Base-by-base conservation (phyloP, 2,797 vertebrate genomes). In the Borostomias antarcticus region DNA sequence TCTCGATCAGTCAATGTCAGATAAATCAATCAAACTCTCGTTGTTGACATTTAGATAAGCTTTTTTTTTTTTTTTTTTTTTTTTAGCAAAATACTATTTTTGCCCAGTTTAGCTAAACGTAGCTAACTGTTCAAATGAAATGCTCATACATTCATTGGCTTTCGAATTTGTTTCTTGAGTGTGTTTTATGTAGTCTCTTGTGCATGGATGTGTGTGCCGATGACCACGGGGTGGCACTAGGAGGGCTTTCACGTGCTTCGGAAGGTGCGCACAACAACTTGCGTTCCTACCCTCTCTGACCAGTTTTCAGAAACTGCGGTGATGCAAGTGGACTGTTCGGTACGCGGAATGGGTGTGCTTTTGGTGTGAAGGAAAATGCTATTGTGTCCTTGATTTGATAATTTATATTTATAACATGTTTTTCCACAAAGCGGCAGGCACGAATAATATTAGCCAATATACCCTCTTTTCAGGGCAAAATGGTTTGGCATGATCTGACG, bases 401-500 rank as follows among this genome's bases (percentile, higher is more conserved):
- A 45, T 45, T 13, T 45, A 45, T n/a, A 45, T 45, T 13, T 45
- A 45, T n/a, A 45, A 45, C 33, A 64, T 43, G 35, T 6, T 59
- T n/a, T 26, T 28, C 23, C 17, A n/a, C 32, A 9, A 13, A 59
- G 13, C 15, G 40, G 13, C 26, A n/a, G 13, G 58, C 35, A 43
- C 2, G 13, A 15, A 26, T 6, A 58, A 19, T 67, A 65, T 58
- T 11, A 45, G 60, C 66, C 32, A 58, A 77, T 77, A 74, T 43
- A 26, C 69, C 54, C 66, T 58, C 53, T 53, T 32, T 8, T 1
- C 48, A 58, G 43, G 76, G 78, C 74, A 47, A 68, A 43, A 88
- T 89, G 89, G 80, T 77, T 73, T 64, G 79, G 78, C 56, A 81
- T 47, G 75, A 87, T 76, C 81, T 80, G n/a, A 83, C 86, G 69